Conservation (phyloP, 2,797 vertebrate genomes). For the Esox masquinongy region DNA sequence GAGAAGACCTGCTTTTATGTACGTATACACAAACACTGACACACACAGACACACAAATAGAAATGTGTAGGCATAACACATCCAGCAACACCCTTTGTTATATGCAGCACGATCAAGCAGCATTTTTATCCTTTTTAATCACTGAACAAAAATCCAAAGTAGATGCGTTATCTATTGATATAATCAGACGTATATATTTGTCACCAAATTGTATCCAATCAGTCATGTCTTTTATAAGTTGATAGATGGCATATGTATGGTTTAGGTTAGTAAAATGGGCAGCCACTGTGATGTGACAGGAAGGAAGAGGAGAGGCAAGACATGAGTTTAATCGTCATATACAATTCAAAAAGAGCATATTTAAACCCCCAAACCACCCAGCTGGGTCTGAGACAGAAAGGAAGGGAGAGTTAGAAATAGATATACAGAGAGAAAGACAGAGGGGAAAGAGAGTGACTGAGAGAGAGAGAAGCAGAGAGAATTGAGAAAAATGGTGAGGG, state of each 20-base stretch:
- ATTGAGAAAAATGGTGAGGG: not conserved
- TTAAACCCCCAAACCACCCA: constrained; percentile 7
- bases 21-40: not conserved
- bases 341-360: constrained; percentile 17
- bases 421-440: not conserved
- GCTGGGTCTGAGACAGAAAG: not conserved
- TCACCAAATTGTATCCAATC: not conserved
- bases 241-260: not conserved
- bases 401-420: not conserved
- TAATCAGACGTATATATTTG: not conserved
- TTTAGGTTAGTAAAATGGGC: not conserved
- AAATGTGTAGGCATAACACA: not conserved
- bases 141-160: not conserved
- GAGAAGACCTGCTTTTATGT: not conserved
- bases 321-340: not conserved
- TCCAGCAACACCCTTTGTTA: not conserved
- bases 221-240: not conserved
- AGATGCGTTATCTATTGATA: not conserved
- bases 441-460: not conserved
- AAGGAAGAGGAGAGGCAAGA: not conserved
- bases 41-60: not conserved
- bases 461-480: not conserved
- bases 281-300: not conserved
- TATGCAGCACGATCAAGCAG: not conserved
- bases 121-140: not conserved